A percentile compares a stretch with the other conserved stretches of the same genome.
Conservation (phyloP, 2,888 invertebrate genomes). For the Aphelenchoides bicaudatus region DNA sequence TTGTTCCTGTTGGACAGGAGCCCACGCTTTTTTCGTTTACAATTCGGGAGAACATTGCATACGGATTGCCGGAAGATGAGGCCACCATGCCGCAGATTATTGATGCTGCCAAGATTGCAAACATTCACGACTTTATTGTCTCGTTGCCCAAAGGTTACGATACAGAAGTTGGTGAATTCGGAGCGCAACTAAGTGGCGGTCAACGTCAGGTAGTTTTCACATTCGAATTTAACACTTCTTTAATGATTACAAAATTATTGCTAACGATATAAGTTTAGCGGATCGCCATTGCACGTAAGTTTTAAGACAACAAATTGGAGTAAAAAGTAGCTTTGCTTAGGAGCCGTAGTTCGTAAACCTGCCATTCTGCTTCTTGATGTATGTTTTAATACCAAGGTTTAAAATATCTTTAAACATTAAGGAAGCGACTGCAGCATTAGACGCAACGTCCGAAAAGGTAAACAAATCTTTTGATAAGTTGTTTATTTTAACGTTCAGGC, state of each 20-base stretch:
- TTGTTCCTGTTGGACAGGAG: slow-evolving; percentile 56
- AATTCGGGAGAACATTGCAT: slow-evolving; percentile 50
- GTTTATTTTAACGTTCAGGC: slow-evolving; percentile 28
- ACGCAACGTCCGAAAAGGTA: slow-evolving; percentile 48
- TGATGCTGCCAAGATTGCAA: slow-evolving; percentile 62
- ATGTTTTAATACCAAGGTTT: too few relatives aligned
- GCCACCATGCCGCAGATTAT: slow-evolving; percentile 60
- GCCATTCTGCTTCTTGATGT: slow-evolving; percentile 52
- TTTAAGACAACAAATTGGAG: too few relatives aligned
- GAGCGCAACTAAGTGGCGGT: slow-evolving; percentile 77
- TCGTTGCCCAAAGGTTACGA: slow-evolving; percentile 69
- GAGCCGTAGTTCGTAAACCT: slow-evolving; percentile 44
- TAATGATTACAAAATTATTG: too few relatives aligned
- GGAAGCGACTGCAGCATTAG: slow-evolving; percentile 57
- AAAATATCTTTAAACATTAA: too few relatives aligned
- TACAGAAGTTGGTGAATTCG: slow-evolving; percentile 74
- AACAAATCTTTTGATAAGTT: slow-evolving; percentile 5
- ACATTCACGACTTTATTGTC: slow-evolving; percentile 63
- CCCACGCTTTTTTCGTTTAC: slow-evolving; percentile 44
- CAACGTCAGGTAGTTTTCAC: slow-evolving; percentile 73
- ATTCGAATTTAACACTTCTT: too few relatives aligned
- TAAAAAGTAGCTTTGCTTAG: too few relatives aligned
- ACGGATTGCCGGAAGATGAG: slow-evolving; percentile 59
- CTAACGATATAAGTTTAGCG: slow-evolving; percentile 68
- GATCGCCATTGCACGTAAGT: slow-evolving; percentile 73